Evolutionary conservation across 2,888 invertebrate genomes (phyloP).

Genomic region (Limenitis camilla): DNA sequence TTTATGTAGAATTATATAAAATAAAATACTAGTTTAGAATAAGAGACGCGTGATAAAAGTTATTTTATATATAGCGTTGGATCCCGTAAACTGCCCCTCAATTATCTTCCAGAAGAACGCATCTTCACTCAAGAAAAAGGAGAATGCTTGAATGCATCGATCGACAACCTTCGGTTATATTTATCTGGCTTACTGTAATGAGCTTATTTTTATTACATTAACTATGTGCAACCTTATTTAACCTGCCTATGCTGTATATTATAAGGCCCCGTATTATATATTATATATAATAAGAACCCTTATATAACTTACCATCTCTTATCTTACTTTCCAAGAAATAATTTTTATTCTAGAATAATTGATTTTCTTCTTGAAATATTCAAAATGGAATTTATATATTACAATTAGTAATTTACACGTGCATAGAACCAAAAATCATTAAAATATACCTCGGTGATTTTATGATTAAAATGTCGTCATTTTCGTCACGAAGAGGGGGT

Average conservation of each 20-base stretch:
- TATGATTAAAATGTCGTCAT: too few species aligned
- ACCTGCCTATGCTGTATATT: conserved; percentile 9
- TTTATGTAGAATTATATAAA: too few species aligned
- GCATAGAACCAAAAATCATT: too few species aligned
- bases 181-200: conserved; percentile 26
- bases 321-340: conserved; percentile 12
- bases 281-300: too few species aligned
- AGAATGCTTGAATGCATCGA: conserved; percentile 3
- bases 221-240: conserved; percentile 20
- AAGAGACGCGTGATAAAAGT: too few species aligned
- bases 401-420: neutral
- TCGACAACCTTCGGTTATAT: conserved; percentile 22
- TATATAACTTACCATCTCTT: conserved; percentile 14
- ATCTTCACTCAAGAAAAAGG: conserved; percentile 13
- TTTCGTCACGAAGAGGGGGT: too few species aligned
- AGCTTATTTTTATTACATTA: conserved; percentile 28
- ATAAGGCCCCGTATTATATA: too few species aligned
- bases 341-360: neutral
- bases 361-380: neutral
- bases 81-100: neutral
- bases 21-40: too few species aligned
- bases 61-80: too few species aligned
- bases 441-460: too few species aligned
- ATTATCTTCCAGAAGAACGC: conserved; percentile 10
- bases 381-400: neutral